A percentile compares a stretch with the other conserved stretches of the same genome.
Evolutionary conservation across 2,113 vertebrate genomes (phyloP).

Genomic region (Sceloporus tristichus): DNA sequence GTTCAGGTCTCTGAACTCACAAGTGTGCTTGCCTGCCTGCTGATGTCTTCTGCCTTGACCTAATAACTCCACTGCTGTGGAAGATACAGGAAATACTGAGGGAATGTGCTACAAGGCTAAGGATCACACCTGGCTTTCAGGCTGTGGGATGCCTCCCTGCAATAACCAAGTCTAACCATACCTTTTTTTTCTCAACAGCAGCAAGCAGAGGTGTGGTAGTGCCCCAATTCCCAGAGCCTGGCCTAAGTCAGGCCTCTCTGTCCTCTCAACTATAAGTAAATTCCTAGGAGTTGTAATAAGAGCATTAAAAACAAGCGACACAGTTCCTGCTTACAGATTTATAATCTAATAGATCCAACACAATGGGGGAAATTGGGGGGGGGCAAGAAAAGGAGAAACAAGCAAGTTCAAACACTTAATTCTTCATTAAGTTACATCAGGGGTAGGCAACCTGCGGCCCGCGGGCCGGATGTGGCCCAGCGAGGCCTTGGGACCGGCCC

Average conservation of each 20-base stretch:
- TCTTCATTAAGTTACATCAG: neutral
- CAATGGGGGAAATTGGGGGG: neutral
- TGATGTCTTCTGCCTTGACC: neutral
- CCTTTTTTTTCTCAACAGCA: neutral
- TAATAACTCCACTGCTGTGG: neutral
- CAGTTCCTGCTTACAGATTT: neutral
- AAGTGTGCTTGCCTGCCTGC: too few relatives aligned
- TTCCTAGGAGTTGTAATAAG: too few relatives aligned
- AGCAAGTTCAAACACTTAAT: neutral
- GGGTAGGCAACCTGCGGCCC: too few relatives aligned
- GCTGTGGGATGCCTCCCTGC: neutral
- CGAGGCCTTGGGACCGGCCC: too few relatives aligned
- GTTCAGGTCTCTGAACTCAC: neutral
- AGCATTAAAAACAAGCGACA: neutral
- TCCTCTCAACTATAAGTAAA: too few relatives aligned
- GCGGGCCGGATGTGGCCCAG: too few relatives aligned
- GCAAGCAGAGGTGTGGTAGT: too few relatives aligned
- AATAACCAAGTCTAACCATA: neutral
- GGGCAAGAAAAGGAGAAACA: too few relatives aligned
- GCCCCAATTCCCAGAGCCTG: neutral
- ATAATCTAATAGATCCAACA: neutral
- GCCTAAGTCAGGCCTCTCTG: neutral
- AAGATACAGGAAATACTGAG: neutral
- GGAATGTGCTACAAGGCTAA: neutral
- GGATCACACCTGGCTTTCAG: neutral